These are phyloP conservation scores for Spheniscus mendiculus DNA, from an alignment of 2,113 vertebrate genomes.

Conservation along the genomic window DNA sequence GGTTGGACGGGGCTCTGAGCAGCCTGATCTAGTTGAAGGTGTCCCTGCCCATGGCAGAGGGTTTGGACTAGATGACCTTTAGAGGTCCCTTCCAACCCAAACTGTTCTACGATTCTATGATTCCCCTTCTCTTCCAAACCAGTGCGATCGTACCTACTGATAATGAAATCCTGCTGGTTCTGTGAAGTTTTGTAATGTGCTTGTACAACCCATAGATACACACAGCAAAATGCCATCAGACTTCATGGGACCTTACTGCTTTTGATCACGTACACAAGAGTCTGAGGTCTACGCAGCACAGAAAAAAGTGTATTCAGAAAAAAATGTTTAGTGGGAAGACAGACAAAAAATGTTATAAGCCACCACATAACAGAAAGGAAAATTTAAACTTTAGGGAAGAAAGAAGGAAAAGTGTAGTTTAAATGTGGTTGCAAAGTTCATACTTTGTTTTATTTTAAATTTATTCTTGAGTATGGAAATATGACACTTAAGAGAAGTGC, in stretches of 20 bases:
- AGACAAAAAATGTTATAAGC: neutral
- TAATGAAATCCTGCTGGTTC: neutral
- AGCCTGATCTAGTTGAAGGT: too few relatives aligned
- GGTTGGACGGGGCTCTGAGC: too few relatives aligned
- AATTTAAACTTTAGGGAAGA: neutral
- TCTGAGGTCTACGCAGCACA: neutral
- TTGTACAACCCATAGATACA: neutral
- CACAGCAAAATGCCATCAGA: neutral
- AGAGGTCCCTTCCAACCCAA: too few relatives aligned
- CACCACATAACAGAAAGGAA: neutral
- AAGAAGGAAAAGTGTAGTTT: neutral
- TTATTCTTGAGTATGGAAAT: neutral
- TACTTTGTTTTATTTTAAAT: neutral
- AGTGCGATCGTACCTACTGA: neutral
- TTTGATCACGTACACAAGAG: neutral
- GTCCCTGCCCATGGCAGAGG: too few relatives aligned
- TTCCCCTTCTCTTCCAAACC: neutral
- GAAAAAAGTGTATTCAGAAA: neutral
- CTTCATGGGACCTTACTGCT: rapidly evolving
- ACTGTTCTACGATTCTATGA: too few relatives aligned
- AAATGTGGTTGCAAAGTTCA: neutral
- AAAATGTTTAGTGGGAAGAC: neutral
- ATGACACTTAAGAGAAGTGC: neutral
- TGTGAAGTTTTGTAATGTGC: neutral
- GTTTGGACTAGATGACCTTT: too few relatives aligned